Evolutionary conservation across 2,888 invertebrate species (phyloP).

Genomic region (Lepetodrilus schrolli): DNA sequence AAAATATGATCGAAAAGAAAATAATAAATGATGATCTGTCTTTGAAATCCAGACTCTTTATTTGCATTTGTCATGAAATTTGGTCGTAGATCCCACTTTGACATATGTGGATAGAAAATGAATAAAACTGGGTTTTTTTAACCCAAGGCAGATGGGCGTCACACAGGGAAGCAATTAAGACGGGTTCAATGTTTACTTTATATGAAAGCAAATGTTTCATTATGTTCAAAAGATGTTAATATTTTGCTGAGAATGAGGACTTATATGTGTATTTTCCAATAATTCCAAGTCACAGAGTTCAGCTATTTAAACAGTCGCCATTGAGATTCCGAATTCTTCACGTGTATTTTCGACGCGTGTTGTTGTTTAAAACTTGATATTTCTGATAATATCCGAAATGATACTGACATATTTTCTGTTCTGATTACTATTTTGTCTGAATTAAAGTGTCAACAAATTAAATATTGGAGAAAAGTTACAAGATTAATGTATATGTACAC

Average conservation of each 20-base stretch:
- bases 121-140: not conserved
- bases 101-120: not conserved
- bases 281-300: not conserved
- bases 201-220: conserved; percentile 14
- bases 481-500: too few species aligned
- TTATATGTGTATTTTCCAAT: conserved; percentile 20
- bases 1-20: too few species aligned
- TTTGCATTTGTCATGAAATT: not conserved
- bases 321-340: not conserved
- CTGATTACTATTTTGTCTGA: too few species aligned
- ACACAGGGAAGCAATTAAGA: not conserved
- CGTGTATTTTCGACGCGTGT: too few species aligned
- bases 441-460: too few species aligned
- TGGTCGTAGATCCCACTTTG: not conserved
- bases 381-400: too few species aligned
- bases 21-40: too few species aligned
- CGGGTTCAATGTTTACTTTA: conserved; percentile 13
- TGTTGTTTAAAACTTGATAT: too few species aligned
- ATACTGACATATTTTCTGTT: too few species aligned
- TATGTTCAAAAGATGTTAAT: not conserved
- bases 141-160: conserved; percentile 1
- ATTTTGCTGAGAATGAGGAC: not conserved
- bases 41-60: too few species aligned
- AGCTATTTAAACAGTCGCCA: not conserved
- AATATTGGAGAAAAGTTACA: too few species aligned